phyloP scores from a whole-genome alignment of 1,140 invertebrate genomes.

The Brachionus sp. region DNA sequence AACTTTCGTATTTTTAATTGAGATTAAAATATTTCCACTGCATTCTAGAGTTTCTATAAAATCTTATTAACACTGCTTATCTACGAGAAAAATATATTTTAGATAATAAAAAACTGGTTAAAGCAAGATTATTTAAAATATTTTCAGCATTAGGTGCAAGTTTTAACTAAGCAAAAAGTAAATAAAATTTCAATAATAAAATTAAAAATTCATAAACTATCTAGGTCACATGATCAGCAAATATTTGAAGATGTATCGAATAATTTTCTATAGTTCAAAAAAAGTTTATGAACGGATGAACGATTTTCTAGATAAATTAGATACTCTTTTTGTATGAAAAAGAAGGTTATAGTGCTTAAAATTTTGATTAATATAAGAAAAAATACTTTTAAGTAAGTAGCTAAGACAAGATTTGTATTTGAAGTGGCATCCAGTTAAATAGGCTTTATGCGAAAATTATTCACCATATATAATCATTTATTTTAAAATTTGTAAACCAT shows the following conservation, averaged over 20 bases:
- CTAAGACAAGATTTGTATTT: background rate
- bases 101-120: background rate
- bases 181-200: background rate
- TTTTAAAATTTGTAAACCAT: conserved; percentile 19
- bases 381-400: background rate
- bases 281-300: background rate
- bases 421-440: background rate
- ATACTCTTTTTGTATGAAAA: background rate
- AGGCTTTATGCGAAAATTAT: background rate
- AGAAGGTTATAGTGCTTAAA: background rate
- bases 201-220: background rate
- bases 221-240: background rate
- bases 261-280: background rate
- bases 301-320: background rate
- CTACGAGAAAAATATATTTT: background rate
- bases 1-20: background rate
- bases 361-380: background rate
- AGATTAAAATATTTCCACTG: background rate
- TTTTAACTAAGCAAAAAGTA: background rate
- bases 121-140: background rate
- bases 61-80: background rate
- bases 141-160: background rate
- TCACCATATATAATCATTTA: background rate
- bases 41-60: background rate
- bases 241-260: background rate